Evolutionary conservation across 1,140 invertebrate species (phyloP).

Genomic region (Cydia splendana): DNA sequence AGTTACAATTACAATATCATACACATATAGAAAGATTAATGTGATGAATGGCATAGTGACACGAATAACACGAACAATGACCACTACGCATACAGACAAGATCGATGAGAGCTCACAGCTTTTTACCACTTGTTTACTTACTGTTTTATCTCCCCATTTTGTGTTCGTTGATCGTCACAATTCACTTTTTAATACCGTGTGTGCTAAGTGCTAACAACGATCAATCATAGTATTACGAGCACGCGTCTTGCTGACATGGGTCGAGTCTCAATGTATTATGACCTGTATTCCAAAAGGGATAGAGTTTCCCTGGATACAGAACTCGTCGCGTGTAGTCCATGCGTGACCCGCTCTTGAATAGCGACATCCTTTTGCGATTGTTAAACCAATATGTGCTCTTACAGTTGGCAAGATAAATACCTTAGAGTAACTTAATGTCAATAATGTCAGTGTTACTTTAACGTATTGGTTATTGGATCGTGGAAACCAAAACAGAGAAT

Average conservation of each 20-base stretch:
- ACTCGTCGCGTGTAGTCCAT: constrained; percentile 53
- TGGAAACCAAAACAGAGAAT: not conserved
- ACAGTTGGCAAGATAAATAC: not conserved
- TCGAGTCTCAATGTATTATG: not conserved
- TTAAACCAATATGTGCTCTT: constrained; percentile 39
- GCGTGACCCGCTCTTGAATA: constrained; percentile 50
- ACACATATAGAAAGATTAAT: not conserved
- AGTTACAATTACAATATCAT: too few relatives aligned
- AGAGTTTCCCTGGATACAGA: constrained; percentile 23
- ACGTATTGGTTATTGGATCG: not conserved
- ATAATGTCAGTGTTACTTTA: not conserved
- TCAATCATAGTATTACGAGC: constrained; percentile 63
- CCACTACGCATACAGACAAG: constrained; percentile 1
- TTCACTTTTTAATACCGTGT: constrained; percentile 47
- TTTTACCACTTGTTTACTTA: constrained; percentile 28
- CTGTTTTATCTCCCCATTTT: constrained; percentile 31
- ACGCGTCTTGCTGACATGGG: constrained; percentile 19
- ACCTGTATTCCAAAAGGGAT: not conserved
- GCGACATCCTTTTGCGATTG: constrained; percentile 48
- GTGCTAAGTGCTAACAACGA: constrained; percentile 58
- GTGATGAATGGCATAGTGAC: constrained; percentile 10
- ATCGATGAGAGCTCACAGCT: constrained; percentile 11
- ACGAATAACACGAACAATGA: constrained; percentile 15
- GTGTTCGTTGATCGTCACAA: constrained; percentile 27
- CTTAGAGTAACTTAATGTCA: not conserved